Evolutionary conservation across 2,113 vertebrate genomes (phyloP).

Genomic region (Triplophysa rosa): DNA sequence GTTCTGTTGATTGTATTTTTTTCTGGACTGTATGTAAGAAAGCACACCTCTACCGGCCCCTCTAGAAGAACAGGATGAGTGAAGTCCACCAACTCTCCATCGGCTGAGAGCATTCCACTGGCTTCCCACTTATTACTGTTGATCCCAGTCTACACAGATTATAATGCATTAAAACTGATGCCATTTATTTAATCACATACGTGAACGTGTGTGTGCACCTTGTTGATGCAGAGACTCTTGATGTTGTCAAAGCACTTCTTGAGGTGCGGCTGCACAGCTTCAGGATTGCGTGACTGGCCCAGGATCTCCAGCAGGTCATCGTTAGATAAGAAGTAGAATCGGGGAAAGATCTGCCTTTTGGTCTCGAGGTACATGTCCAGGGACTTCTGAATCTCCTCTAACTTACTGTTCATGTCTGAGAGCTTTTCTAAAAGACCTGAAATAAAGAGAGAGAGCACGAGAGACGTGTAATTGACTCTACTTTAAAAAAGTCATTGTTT

Average conservation of each 20-base stretch:
- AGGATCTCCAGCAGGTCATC: slow-evolving; percentile 87
- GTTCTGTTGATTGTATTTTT: not conserved
- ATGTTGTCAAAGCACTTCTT: slow-evolving; percentile 92
- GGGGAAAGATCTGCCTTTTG: slow-evolving; percentile 86
- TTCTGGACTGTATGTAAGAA: not conserved
- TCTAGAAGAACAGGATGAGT: slow-evolving; percentile 70
- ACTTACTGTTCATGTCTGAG: slow-evolving; percentile 73
- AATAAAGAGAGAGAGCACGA: not conserved
- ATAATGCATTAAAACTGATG: not conserved
- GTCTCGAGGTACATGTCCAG: slow-evolving; percentile 87
- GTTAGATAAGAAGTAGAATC: slow-evolving; percentile 90
- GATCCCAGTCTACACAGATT: slow-evolving; percentile 63
- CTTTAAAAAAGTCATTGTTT: not conserved
- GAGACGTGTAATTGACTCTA: not conserved
- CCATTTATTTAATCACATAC: no score
- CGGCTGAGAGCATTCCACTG: slow-evolving; percentile 81
- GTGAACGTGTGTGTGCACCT: slow-evolving; percentile 63
- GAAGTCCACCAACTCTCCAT: slow-evolving; percentile 82
- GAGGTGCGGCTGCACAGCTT: slow-evolving; percentile 85
- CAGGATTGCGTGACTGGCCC: slow-evolving; percentile 84
- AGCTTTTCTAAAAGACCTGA: slow-evolving; percentile 80
- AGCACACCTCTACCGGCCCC: slow-evolving; percentile 64
- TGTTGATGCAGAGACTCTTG: slow-evolving; percentile 77
- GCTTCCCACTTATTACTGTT: slow-evolving; percentile 65
- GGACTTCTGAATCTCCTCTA: slow-evolving; percentile 87